Conservation (phyloP, 2,888 invertebrate genomes). For the Trissolcus brochymenae region DNA sequence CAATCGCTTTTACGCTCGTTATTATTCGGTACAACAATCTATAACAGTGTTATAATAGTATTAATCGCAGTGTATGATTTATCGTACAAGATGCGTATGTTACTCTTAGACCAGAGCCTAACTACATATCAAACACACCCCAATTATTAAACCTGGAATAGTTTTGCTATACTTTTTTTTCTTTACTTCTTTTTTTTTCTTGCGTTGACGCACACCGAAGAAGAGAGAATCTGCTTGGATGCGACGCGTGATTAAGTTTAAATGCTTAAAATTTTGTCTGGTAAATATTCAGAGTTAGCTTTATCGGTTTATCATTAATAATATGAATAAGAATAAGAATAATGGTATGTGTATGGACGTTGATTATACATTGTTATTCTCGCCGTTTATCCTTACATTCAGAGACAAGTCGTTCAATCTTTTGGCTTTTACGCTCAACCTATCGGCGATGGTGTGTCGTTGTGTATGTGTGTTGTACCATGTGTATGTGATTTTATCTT, state of each 20-base stretch:
- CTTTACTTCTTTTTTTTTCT: slow-evolving; percentile 8
- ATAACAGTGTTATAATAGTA: slow-evolving; percentile 60
- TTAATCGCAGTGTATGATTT: slow-evolving; percentile 61
- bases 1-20: slow-evolving; percentile 46
- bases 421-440: slow-evolving; percentile 7
- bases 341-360: slow-evolving; percentile 50
- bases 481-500: not conserved
- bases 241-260: slow-evolving; percentile 1
- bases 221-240: slow-evolving; percentile 38
- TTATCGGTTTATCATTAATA: slow-evolving; percentile 40
- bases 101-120: slow-evolving; percentile 52
- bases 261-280: not conserved
- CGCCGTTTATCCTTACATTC: slow-evolving; percentile 48
- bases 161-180: slow-evolving; percentile 46
- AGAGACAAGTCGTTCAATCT: slow-evolving; percentile 31
- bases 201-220: slow-evolving; percentile 67
- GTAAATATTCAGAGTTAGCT: slow-evolving; percentile 7
- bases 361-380: slow-evolving; percentile 51
- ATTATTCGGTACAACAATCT: slow-evolving; percentile 58
- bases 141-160: slow-evolving; percentile 68
- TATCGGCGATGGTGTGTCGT: not conserved
- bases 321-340: slow-evolving; percentile 28
- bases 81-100: slow-evolving; percentile 57
- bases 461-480: no score
- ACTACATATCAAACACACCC: slow-evolving; percentile 69